Evolutionary conservation across 2,888 invertebrate genomes (phyloP), one percentile per base, ranked within the genome.

Genomic region (Euzetes globulus): DNA sequence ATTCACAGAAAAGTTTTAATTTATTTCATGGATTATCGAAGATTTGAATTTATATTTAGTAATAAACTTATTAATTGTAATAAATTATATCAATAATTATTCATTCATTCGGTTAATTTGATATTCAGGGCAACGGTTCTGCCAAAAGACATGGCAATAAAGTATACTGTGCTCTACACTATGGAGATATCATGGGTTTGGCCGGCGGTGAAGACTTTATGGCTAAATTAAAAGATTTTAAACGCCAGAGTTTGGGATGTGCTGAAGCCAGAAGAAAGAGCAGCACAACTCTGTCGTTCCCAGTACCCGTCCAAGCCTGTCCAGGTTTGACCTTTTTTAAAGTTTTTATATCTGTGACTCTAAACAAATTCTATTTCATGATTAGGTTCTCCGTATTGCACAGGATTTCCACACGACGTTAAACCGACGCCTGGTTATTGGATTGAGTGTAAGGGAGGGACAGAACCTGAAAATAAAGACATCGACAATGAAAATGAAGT

Each of bases 101-200:
- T 41, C 41, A 41, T 13, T 41, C 1, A 41, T 13, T 41, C 7
- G 13, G 13, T 41, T 33, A 13, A 41, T 41, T 41, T 41, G 13
- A 41, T n/a, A 9, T 6, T n/a, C 27, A 74, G 33, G 78, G 78
- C 19, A 76, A 76, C 13, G 79, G 75, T 55, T 77, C 79, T 22
- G 84, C 83, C 75, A 80, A 81, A 77, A 86, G 88, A 81, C 88
- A 88, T 86, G 88, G 90, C 86, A 94, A 94, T 86, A 92, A 93
- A 84, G 92, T 94, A 84, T 89, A 94, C 85, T 94, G 94, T 89
- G 93, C 94, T 85, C 87, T 94, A 84, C 94, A 94, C 87, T 94
- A 94, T 84, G 93, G 93, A 82, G 94, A 94, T 90, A 93, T 94
- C 80, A 91, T 93, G 84, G 91, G 94, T 84, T 92, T 94, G 92